Percentiles rank a stretch among this genome's conserved stretches.
Evolutionary conservation across 2,797 vertebrate species (phyloP).

Genomic region (Lemur catta): DNA sequence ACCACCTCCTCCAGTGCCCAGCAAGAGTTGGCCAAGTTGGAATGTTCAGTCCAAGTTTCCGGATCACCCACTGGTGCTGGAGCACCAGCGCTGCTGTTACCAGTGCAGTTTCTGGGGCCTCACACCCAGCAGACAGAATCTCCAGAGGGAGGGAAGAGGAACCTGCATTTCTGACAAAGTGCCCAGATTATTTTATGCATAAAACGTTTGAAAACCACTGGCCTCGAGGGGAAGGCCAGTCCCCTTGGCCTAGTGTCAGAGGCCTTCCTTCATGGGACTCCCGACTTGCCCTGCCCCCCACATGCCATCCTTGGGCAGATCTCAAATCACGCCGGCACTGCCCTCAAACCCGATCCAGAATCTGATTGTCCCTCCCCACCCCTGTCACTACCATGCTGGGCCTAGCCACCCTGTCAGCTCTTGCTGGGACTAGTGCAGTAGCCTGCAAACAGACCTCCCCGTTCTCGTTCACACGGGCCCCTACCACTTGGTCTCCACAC

Average conservation of each 20-base stretch:
- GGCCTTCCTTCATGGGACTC: not conserved
- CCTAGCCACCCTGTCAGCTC: accelerated
- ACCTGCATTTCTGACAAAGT: not conserved
- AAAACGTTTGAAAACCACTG: not conserved
- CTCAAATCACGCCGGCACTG: accelerated
- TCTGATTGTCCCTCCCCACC: not conserved
- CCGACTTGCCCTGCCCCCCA: not conserved
- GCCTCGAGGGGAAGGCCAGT: not conserved
- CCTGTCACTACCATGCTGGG: accelerated
- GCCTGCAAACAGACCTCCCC: accelerated
- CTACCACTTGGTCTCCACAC: not conserved
- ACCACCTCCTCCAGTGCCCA: not conserved
- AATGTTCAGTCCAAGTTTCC: not conserved
- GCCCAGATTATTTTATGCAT: not conserved
- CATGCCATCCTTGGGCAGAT: accelerated
- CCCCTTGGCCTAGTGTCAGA: not conserved
- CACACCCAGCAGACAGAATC: not conserved
- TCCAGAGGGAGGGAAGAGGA: not conserved
- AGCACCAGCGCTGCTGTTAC: accelerated
- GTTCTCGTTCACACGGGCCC: not conserved
- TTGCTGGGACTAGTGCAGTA: accelerated
- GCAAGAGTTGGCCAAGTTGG: conserved; percentile 18
- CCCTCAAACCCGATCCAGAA: not conserved
- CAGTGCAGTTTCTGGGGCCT: not conserved
- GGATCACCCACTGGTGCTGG: accelerated